Conservation (phyloP, 2,113 vertebrate genomes). For the Phyllostomus discolor region DNA sequence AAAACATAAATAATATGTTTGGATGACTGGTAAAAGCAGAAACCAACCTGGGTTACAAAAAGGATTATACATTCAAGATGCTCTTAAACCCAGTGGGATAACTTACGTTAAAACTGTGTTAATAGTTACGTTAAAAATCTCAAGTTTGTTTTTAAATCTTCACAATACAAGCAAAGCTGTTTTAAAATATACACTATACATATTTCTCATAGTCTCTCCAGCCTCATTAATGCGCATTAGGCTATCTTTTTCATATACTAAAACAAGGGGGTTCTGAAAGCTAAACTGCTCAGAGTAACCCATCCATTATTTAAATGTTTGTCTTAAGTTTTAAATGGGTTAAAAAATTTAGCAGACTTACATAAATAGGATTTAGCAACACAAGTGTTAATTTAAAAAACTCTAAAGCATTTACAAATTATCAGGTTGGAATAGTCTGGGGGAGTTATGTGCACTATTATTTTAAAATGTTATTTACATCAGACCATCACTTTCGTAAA, state of each 20-base stretch:
- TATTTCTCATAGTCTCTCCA: conserved; percentile 86
- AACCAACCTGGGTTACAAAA: conserved; percentile 82
- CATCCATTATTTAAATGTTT: conserved; percentile 54
- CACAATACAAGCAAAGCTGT: conserved; percentile 90
- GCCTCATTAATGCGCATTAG: conserved; percentile 75
- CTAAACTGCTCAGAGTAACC: conserved; percentile 49
- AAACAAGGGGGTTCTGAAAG: conserved; percentile 59
- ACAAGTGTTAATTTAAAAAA: conserved; percentile 76
- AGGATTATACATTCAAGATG: conserved; percentile 87
- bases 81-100: conserved; percentile 85
- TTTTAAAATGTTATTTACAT: conserved; percentile 83
- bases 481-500: conserved; percentile 74
- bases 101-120: conserved; percentile 84
- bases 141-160: conserved; percentile 88
- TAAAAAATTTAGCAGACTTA: conserved; percentile 72
- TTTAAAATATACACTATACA: conserved; percentile 97
- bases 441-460: conserved; percentile 82
- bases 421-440: conserved; percentile 78
- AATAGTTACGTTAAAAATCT: conserved; percentile 88
- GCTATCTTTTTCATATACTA: conserved; percentile 76
- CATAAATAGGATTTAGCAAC: conserved; percentile 79
- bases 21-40: conserved; percentile 82
- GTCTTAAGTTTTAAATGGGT: conserved; percentile 62
- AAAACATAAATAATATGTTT: conserved; percentile 84
- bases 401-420: conserved; percentile 83